Base-by-base conservation (phyloP, 1,140 invertebrate genomes). In the Brachionus rubens region DNA sequence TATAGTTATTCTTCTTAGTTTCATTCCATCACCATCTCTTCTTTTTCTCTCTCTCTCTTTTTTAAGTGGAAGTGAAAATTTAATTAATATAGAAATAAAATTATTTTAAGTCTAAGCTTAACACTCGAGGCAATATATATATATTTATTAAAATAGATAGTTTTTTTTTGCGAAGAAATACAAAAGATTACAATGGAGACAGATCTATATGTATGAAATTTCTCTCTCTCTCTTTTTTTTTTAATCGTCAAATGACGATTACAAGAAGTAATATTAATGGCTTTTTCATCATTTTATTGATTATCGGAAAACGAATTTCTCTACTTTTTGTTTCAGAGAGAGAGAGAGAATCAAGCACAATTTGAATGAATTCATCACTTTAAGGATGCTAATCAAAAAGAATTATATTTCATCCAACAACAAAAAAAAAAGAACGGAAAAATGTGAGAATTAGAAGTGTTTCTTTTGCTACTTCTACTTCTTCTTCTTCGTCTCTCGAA, bases 51-150 rank as follows among this genome's bases (percentile, higher is more conserved):
- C 43, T 41, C 59, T 41, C 41, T 26, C 43, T 36, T 65, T 65
- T 24, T 43, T 65, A 65, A 65, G 59, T 65, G 59, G 59, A 65
- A 65, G 59, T 65, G 59, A 65, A 65, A 65, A 65, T 65, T 65
- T 65, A 65, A 65, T 65, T 65, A 65, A 65, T 65, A 43, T 65
- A 65, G 24, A 65, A 65, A n/a, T n/a, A n/a, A n/a, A n/a, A 7
- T 65, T 65, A 65, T 65, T 65, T 26, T 26, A 65, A 43, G 40
- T 65, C 59, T 65, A 46, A 36, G 33, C 33, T 14, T 65, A 43
- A 43, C 59, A 65, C 59, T 65, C 59, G 40, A 65, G 59, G 59
- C 59, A 65, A 65, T 36, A 36, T 16, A 33, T 33, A 24, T 52
- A 24, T 52, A 7, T 52, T 26, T 21, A 52, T 59, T 9, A 36